These are phyloP conservation scores for Stercorarius parasiticus DNA, from an alignment of 2,113 vertebrate species.

Conservation along the genomic window DNA sequence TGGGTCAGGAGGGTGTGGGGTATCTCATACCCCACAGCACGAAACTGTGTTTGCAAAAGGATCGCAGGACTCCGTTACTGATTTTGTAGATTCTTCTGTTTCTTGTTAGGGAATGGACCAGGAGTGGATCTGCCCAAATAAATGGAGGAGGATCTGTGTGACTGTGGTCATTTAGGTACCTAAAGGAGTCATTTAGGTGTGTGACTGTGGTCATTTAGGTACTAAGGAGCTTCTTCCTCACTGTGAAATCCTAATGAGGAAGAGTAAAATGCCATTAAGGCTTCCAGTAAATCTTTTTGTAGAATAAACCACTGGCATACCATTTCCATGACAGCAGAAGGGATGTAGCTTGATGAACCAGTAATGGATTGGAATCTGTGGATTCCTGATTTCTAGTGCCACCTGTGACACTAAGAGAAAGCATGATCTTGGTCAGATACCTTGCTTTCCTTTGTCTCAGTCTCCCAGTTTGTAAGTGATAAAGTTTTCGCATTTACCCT, in stretches of 20 bases:
- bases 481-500: not conserved
- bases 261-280: not conserved
- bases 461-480: not conserved
- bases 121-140: not conserved
- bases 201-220: not conserved
- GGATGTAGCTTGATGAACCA: fast-evolving
- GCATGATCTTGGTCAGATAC: not conserved
- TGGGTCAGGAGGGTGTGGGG: not conserved
- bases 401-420: not conserved
- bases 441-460: not conserved
- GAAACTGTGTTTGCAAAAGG: not conserved
- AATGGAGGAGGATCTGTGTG: not conserved
- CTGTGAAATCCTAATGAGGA: not conserved
- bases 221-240: not conserved
- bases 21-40: not conserved
- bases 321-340: not conserved
- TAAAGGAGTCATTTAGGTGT: too few relatives aligned
- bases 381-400: not conserved
- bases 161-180: not conserved
- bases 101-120: not conserved
- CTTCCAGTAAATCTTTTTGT: not conserved
- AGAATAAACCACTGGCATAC: not conserved
- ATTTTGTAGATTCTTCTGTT: not conserved
- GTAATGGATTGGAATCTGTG: not conserved
- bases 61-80: not conserved